Evolutionary conservation across 2,113 vertebrate genomes (phyloP).

Genomic region (Odocoileus hemionus): DNA sequence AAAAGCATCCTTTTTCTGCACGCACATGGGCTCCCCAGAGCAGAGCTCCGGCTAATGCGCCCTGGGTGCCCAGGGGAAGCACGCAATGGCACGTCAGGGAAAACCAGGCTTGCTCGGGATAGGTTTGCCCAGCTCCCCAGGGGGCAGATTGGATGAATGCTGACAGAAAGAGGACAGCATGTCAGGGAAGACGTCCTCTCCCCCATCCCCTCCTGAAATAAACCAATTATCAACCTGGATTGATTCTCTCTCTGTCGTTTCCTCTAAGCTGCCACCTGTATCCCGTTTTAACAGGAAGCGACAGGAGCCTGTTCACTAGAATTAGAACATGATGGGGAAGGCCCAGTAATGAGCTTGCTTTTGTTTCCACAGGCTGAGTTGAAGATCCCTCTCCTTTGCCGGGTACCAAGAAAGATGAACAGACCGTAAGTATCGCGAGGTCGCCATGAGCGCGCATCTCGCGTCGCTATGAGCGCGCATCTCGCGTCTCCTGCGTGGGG

Average conservation of each 20-base stretch:
- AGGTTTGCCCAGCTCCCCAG: not conserved
- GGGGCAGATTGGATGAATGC: slow-evolving; percentile 32
- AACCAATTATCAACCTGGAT: slow-evolving; percentile 41
- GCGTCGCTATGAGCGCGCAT: fast-evolving
- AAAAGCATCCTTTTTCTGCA: not conserved
- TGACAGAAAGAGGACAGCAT: slow-evolving; percentile 68
- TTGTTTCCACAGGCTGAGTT: slow-evolving; percentile 63
- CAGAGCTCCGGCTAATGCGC: not conserved
- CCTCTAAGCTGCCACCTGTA: not conserved
- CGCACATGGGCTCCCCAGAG: not conserved
- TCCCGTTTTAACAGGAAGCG: not conserved
- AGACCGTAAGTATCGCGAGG: slow-evolving; percentile 42
- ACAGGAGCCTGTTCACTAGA: not conserved
- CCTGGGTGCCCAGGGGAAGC: not conserved
- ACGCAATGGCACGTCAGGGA: not conserved
- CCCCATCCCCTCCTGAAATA: slow-evolving; percentile 34
- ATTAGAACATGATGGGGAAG: not conserved
- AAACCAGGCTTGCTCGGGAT: fast-evolving
- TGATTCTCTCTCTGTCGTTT: not conserved
- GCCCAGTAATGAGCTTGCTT: not conserved
- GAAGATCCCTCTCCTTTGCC: slow-evolving; percentile 35
- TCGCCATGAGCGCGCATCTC: fast-evolving
- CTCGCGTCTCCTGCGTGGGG: not conserved
- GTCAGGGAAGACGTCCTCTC: not conserved
- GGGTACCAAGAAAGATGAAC: slow-evolving; percentile 32